These are phyloP conservation scores for Diorhabda carinulata DNA, from an alignment of 1,140 invertebrate genomes.

Conservation along the genomic window DNA sequence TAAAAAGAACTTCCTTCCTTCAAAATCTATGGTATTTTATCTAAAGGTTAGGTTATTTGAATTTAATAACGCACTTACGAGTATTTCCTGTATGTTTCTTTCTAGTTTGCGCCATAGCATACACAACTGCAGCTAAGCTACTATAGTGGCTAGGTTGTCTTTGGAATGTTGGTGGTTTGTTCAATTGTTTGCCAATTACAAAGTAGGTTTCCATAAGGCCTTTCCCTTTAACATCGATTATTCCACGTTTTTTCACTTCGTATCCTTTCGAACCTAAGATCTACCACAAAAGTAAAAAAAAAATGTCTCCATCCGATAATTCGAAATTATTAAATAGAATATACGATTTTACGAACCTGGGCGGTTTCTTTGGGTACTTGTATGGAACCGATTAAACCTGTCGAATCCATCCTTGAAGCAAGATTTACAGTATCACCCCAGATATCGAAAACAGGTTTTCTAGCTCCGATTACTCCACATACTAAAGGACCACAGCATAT, in stretches of 20 bases:
- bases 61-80: slow-evolving; percentile 42
- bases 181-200: slow-evolving; percentile 62
- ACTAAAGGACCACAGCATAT: slow-evolving; percentile 90
- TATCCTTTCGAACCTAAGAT: slow-evolving; percentile 69
- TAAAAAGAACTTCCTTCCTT: too few species aligned
- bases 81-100: slow-evolving; percentile 55
- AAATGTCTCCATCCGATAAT: neutral
- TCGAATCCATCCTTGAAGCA: slow-evolving; percentile 90
- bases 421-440: slow-evolving; percentile 95
- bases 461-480: slow-evolving; percentile 94
- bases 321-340: neutral
- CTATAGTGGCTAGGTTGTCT: slow-evolving; percentile 70
- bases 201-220: slow-evolving; percentile 94
- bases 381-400: slow-evolving; percentile 80
- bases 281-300: slow-evolving; percentile 47
- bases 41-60: neutral
- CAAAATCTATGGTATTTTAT: too few species aligned
- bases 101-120: slow-evolving; percentile 74
- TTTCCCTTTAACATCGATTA: slow-evolving; percentile 89
- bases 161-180: slow-evolving; percentile 53
- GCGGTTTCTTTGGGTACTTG: slow-evolving; percentile 84
- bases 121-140: slow-evolving; percentile 80
- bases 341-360: slow-evolving; percentile 52
- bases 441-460: slow-evolving; percentile 97
- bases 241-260: slow-evolving; percentile 70